Base-by-base conservation (phyloP, 2,888 invertebrate species). In the Papilio demoleus region DNA sequence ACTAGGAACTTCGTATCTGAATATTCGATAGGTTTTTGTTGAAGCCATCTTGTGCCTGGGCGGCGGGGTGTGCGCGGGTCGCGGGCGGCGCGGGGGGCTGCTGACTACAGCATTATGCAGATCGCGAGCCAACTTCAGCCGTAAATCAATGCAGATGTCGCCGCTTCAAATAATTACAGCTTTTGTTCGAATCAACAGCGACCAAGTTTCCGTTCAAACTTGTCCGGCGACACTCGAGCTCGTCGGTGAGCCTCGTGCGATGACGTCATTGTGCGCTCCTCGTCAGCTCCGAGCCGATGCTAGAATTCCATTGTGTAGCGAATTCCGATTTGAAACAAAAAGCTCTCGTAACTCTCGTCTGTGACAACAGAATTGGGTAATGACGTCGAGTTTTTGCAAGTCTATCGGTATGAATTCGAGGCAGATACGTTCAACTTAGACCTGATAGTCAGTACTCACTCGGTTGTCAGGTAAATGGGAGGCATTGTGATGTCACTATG, bases 71-170 rank as follows among this genome's bases (percentile, higher is more conserved):
- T 14, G 38, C 12, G 38, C 38, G 38, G 38, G 14, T 12, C 12
- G 38, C 40, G 24, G n/a, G 47, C 14, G 24, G 50, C 27, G 42
- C 4, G 42, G 27, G 27, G 1, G 34, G 40, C 22, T 34, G 34
- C 56, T 36, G 47, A 42, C 19, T 31, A 17, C 58, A 11, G 58
- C 14, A 31, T 56, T 65, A 56, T 56, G 65, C 65, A 63, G 47
- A 63, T 63, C 47, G 31, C 34, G 12, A 17, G 42, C 31, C 65
- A 65, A 58, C 65, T 65, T 56, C 42, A 42, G 19, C 19, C 58
- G 65, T 67, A 31, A 61, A 47, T 67, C 60, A 61, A 40, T 61
- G 67, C 60, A 50, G 67, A 53, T 50, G 60, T 50, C 67, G 50
- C 50, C 67, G 59, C 60, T 67, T 53, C n/a, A 53, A 40, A 53